Evolutionary conservation across 2,888 invertebrate genomes (phyloP), one percentile per base, ranked within the genome.

Genomic region (Lissocephala sabroskyi): DNA sequence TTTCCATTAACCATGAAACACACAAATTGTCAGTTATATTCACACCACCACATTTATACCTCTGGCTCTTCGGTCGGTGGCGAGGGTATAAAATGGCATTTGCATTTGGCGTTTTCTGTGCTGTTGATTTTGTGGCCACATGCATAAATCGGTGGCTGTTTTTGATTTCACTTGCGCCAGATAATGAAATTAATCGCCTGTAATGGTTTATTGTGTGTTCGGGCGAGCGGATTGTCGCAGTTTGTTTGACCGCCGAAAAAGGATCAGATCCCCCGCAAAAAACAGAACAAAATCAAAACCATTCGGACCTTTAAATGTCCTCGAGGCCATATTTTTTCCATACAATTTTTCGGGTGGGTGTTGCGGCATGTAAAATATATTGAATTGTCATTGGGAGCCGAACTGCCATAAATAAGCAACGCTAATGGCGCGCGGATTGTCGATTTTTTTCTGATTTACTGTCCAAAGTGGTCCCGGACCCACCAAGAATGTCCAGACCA

Each of bases 191-290:
- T 73, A 77, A 73, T 73, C 71, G 71, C 51, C 78, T 70, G 71
- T 74, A 70, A 77, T 73, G 78, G 75, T 73, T 71, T 73, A 73
- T 71, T 71, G 71, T 75, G 71, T 55, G n/a, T n/a, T n/a, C n/a
- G n/a, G n/a, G 76, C 76, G 64, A 63, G 56, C 41, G 55, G 45
- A 14, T 3, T 7, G 13, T 18, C 37, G 37, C 37, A 66, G 52
- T 59, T 75, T 65, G 59, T 52, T 65, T 46, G 70, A 48, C 49
- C 47, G 44, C 50, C 45, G 28, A 45, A 42, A 49, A 51, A 52
- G 37, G 26, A 13, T 26, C 2, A 37, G 10, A 19, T 23, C 3
- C 3, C 3, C 7, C 3, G 7, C 7, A 23, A 23, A 23, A 23
- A 23, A 32, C 53, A 23, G 23, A 23, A 23, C n/a, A 23, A 23